Base-by-base conservation (phyloP, 2,888 invertebrate genomes). In the Caenorhabditis virilis region DNA sequence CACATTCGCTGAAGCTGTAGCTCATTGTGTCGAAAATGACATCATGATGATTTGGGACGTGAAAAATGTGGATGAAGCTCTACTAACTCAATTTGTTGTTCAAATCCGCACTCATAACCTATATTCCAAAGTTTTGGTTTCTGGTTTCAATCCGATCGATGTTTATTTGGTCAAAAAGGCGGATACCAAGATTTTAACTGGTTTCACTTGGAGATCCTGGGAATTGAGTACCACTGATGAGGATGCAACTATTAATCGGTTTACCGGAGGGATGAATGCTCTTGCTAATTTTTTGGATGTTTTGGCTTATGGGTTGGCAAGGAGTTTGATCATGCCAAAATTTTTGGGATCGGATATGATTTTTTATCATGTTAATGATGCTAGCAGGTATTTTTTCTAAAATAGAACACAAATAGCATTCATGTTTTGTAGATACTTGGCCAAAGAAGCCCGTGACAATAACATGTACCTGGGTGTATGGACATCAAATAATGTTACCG, bases 31-130 rank as follows among this genome's bases (percentile, higher is more conserved):
- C 25, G 23, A 35, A 16, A 48, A 60, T 33, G 41, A 53, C 23
- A 45, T 65, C 2, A 53, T 53, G 53, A 65, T 65, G 65, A 53
- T 65, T 13, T 65, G 65, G 65, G 65, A 65, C 25, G 55, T 65
- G 27, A 65, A 65, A 38, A 58, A 56, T 36, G 53, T 60, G 26
- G 53, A 60, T 30, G 65, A 65, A 42, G 41, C 38, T 15, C 56
- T 65, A 0, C 36, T 60, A 27, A 53, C 42, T 5, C 45, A 60
- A 42, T 65, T 65, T 16, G 46, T 60, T 20, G 48, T 39, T 11
- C 60, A 60, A 33, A 60, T 64, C 11, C 42, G 25, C 41, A 56
- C 52, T 4, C 26, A 65, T 26, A 57, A 60, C 23, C 36, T 65
- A 2, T 60, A 65, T 30, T 48, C 56, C n/a, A 65, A 56, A 46